Conservation (phyloP, 1,140 invertebrate genomes). For the Maconellicoccus hirsutus region DNA sequence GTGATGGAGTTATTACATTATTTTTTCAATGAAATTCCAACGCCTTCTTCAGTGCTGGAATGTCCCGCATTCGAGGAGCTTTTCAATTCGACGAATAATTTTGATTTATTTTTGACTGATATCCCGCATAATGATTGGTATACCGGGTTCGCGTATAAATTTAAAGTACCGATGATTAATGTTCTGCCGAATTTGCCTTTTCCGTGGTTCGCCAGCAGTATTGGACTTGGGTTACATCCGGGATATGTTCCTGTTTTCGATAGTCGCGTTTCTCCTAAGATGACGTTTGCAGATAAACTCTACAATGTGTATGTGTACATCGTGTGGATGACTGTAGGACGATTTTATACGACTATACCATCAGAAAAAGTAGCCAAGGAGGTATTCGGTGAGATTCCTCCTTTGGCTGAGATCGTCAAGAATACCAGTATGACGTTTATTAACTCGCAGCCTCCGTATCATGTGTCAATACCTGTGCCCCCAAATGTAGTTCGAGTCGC, state of each 20-base stretch:
- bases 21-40: not conserved
- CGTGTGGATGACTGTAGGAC: not conserved
- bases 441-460: conserved; percentile 37
- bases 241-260: conserved; percentile 28
- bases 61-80: not conserved
- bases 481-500: conserved; percentile 36
- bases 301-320: not conserved
- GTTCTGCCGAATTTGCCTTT: conserved; percentile 43
- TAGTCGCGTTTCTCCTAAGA: not conserved
- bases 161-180: conserved; percentile 42
- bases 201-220: conserved; percentile 44
- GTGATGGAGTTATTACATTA: not conserved
- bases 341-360: not conserved
- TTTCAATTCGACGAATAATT: conserved; percentile 28
- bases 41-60: not conserved
- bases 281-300: not conserved
- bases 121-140: conserved; percentile 30
- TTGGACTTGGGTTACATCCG: conserved; percentile 26
- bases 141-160: conserved; percentile 32
- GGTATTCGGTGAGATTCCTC: conserved; percentile 36
- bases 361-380: not conserved
- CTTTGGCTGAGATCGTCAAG: conserved; percentile 34
- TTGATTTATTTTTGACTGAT: conserved; percentile 33
- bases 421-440: conserved; percentile 29
- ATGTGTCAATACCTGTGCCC: conserved; percentile 41